Base-by-base conservation (phyloP, 2,888 invertebrate species). In the Galeruca laticollis region DNA sequence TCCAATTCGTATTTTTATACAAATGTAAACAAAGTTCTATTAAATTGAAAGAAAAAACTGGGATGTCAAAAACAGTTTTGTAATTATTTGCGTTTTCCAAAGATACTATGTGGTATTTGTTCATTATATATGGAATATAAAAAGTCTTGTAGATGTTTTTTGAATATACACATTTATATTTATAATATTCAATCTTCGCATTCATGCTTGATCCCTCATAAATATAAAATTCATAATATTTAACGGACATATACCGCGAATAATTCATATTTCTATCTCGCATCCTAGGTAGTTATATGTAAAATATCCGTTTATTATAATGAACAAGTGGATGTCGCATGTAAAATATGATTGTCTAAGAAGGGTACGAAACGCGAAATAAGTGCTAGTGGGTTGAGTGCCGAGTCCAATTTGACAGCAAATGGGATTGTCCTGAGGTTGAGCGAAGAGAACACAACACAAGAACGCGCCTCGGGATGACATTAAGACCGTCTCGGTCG, bases 401-500 rank as follows among this genome's bases (percentile, higher is more conserved):
- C 63, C 63, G 63, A 63, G 63, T 80, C 80, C 82, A 83, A 84
- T 84, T 84, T 84, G 84, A 84, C 83, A 83, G 83, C 82, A 84
- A 84, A 84, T 84, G 83, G 82, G 84, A 84, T 84, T 57, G 56
- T 57, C 56, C 33, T 15, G 26, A 54, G 37, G 33, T 35, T 31
- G 49, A 60, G 31, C 31, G 60, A 60, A 60, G 60, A 60, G 60
- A 60, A 60, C 60, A 60, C 47, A 60, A 66, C 49, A 37, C 59
- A 66, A 82, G 82, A 84, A 80, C 82, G 80, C 78, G 84, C 84
- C 84, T 82, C 83, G 76, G 84, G 85, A 84, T 84, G 84, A 84
- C 84, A 85, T 84, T 84, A 84, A 66, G 84, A 81, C 81, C 79
- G 82, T 83, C 83, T 83, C 82, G 82, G 82, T 84, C 83, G 82